A percentile compares a stretch with the other conserved stretches of the same genome.
These are phyloP conservation scores for Latrodectus elegans DNA, from an alignment of 2,888 invertebrate genomes.

Conservation along the genomic window DNA sequence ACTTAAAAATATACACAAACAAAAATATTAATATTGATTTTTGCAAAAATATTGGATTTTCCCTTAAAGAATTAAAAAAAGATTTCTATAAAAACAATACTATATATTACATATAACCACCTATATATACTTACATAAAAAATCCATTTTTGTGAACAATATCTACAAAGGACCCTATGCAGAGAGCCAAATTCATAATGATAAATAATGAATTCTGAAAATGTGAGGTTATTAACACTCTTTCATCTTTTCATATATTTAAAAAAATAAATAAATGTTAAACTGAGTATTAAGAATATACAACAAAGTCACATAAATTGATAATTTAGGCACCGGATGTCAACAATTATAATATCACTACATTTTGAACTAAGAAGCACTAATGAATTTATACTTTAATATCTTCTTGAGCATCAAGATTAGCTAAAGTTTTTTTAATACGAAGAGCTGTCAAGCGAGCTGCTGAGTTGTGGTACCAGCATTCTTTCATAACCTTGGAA, in stretches of 20 bases:
- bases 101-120: constrained; percentile 32
- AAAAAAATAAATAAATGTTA: constrained; percentile 11
- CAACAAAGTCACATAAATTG: constrained; percentile 11
- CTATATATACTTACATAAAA: constrained; percentile 8
- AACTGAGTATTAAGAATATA: neutral
- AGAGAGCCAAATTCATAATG: constrained; percentile 13
- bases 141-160: neutral
- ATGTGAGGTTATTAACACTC: constrained; percentile 24
- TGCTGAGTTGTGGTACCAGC: constrained; percentile 98
- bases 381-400: constrained; percentile 68
- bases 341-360: constrained; percentile 26
- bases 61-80: neutral
- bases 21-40: too few relatives aligned
- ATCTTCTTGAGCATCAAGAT: constrained; percentile 71
- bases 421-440: constrained; percentile 89
- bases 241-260: neutral
- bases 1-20: constrained; percentile 11
- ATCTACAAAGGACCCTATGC: constrained; percentile 8
- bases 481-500: constrained; percentile 96
- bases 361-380: constrained; percentile 29
- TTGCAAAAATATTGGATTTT: neutral
- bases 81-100: constrained; percentile 10
- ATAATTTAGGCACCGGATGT: constrained; percentile 37
- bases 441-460: constrained; percentile 96
- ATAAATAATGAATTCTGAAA: constrained; percentile 36